A percentile compares a stretch with the other conserved stretches of the same genome.
phyloP scores from a whole-genome alignment of 1,140 invertebrate species.

The Calephelis virginiensis region DNA sequence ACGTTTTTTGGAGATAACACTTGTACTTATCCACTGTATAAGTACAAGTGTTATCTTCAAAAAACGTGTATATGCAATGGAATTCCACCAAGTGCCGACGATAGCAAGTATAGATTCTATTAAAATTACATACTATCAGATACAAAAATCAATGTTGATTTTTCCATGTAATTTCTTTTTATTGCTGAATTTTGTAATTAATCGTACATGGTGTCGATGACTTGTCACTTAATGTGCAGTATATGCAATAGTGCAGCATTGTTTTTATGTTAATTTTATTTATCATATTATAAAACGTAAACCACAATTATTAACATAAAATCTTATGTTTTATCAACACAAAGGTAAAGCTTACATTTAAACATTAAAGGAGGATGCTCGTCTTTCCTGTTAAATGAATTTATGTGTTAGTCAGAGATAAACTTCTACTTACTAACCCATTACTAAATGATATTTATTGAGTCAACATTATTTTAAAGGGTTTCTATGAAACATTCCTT shows the following conservation, averaged over 20 bases:
- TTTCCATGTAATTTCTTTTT: not conserved
- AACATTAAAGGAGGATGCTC: too few relatives aligned
- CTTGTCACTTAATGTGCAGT: too few relatives aligned
- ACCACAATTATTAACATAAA: not conserved
- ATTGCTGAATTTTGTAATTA: too few relatives aligned
- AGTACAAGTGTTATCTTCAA: too few relatives aligned
- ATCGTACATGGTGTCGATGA: too few relatives aligned
- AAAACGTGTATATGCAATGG: too few relatives aligned
- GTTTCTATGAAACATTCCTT: not conserved
- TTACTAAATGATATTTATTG: constrained; percentile 32
- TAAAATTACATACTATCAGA: too few relatives aligned
- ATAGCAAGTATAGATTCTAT: too few relatives aligned
- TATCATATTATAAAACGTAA: not conserved
- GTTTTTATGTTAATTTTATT: constrained; percentile 12
- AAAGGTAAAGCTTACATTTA: not conserved
- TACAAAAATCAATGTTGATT: not conserved
- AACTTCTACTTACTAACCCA: constrained; percentile 27
- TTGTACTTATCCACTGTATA: too few relatives aligned
- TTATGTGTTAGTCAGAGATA: constrained; percentile 31
- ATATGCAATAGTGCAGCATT: too few relatives aligned
- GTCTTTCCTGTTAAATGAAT: constrained; percentile 4
- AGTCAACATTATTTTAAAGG: constrained; percentile 9
- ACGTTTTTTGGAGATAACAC: too few relatives aligned
- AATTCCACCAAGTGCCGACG: too few relatives aligned
- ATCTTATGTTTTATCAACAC: constrained; percentile 20